These are phyloP conservation scores for Epizoanthus illoricatus DNA, from an alignment of 92 coral and sea anemone species.

Conservation along the genomic window DNA sequence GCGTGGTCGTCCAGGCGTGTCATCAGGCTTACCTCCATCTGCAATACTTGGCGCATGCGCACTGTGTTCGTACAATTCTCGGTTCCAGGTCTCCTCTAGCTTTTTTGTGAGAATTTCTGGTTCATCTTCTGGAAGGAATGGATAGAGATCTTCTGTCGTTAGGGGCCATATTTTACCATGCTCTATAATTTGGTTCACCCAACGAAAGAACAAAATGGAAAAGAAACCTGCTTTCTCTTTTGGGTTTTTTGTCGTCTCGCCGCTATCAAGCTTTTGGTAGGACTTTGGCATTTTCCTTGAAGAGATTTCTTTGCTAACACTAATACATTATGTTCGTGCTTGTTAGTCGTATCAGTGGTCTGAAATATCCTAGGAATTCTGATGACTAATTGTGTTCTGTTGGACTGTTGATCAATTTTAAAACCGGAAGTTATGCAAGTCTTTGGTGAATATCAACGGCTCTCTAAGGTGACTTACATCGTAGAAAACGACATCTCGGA, in stretches of 20 bases:
- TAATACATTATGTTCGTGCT: too few species aligned
- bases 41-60: not conserved
- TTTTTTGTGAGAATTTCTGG: conserved; percentile 32
- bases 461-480: too few species aligned
- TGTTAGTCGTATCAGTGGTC: too few species aligned
- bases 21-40: not conserved
- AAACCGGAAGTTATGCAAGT: too few species aligned
- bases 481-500: too few species aligned
- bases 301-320: too few species aligned
- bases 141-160: conserved; percentile 6
- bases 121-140: conserved; percentile 23
- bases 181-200: conserved; percentile 36
- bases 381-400: too few species aligned
- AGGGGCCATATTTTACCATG: conserved; percentile 15
- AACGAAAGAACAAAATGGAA: conserved; percentile 38
- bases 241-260: not conserved
- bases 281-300: too few species aligned
- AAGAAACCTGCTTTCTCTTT: conserved; percentile 18
- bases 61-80: conserved; percentile 8
- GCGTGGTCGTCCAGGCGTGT: not conserved
- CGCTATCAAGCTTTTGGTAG: not conserved
- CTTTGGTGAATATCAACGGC: too few species aligned
- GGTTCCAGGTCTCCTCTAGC: conserved; percentile 33
- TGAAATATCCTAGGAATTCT: too few species aligned
- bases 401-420: too few species aligned